Base-by-base conservation (phyloP, 2,888 invertebrate species). In the Alcis repandata region DNA sequence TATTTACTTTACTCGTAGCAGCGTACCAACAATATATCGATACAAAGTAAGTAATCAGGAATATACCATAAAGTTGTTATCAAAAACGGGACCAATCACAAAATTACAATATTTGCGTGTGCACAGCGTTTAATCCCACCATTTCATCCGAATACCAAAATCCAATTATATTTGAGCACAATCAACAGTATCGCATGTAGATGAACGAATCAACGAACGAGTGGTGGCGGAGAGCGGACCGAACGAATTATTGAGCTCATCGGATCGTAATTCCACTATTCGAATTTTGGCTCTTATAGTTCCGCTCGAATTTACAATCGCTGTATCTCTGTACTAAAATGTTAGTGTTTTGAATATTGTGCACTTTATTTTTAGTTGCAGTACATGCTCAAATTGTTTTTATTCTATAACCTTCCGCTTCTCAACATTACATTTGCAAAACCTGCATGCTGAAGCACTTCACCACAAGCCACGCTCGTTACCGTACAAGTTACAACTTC, bases 81-180 rank as follows among this genome's bases (percentile, higher is more conserved):
- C 22, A 11, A 7, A 46, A 49, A 49, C 22, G 32, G 1, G 32
- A 36, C 51, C 65, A 46, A 52, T 62, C 59, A 57, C 57, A 53
- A 65, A 57, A 57, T 65, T 53, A 63, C 43, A 46, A 52, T 63
- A 61, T 48, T 65, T 51, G 49, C 53, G 53, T 51, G 58, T 48
- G 38, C 51, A 56, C 56, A 33, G 63, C 58, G 57, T 48, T 61
- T 72, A 70, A 72, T 72, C 68, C 72, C 15, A 54, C 67, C 64
- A 63, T 59, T 70, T 63, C 52, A 67, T 61, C 51, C 57, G 62
- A 63, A 69, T 54, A 63, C 62, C 78, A 80, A 76, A 84, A 88
- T 89, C 88, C 89, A 90, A 89, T 90, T 90, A 90, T 88, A 80
- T 79, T 41, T 84, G 85, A 82, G 81, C 83, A 85, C 87, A 86